A percentile compares a stretch with the other conserved stretches of the same genome.
Evolutionary conservation across 2,113 vertebrate species (phyloP).

Genomic region (Scomber scombrus): DNA sequence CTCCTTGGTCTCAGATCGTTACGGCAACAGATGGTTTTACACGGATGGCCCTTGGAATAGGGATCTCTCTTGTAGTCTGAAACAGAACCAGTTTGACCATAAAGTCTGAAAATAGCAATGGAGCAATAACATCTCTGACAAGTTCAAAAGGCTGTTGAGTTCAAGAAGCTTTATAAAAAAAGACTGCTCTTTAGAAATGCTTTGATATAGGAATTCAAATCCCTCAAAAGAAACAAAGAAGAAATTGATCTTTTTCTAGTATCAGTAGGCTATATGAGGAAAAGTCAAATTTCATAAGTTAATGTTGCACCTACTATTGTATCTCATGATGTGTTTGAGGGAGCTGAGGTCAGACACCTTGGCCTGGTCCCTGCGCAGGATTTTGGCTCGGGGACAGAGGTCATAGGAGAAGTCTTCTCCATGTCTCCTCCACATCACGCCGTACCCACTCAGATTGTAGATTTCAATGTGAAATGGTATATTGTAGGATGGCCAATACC

Average conservation of each 20-base stretch:
- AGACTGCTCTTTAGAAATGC: no score
- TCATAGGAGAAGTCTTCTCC: slow-evolving; percentile 92
- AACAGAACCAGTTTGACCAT: slow-evolving; percentile 42
- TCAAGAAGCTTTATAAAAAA: neutral
- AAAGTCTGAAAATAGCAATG: neutral
- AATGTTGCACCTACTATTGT: slow-evolving; percentile 88
- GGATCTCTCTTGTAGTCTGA: slow-evolving; percentile 90
- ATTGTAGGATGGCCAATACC: slow-evolving; percentile 95
- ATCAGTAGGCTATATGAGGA: neutral
- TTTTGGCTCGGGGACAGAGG: slow-evolving; percentile 92
- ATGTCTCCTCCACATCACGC: slow-evolving; percentile 82
- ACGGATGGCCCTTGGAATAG: slow-evolving; percentile 89
- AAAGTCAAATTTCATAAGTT: neutral
- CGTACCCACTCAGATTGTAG: slow-evolving; percentile 91
- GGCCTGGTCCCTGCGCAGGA: slow-evolving; percentile 92
- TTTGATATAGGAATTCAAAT: no score
- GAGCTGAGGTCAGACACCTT: slow-evolving; percentile 85
- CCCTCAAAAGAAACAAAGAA: no score
- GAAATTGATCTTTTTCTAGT: no score
- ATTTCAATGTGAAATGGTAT: slow-evolving; percentile 90
- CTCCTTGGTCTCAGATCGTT: slow-evolving; percentile 85
- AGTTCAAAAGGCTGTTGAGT: neutral
- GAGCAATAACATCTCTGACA: neutral
- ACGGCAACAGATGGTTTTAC: slow-evolving; percentile 93
- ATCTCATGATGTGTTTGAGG: slow-evolving; percentile 94